Evolutionary conservation across 2,113 vertebrate genomes (phyloP).

Genomic region (Apodemus speciosus): DNA sequence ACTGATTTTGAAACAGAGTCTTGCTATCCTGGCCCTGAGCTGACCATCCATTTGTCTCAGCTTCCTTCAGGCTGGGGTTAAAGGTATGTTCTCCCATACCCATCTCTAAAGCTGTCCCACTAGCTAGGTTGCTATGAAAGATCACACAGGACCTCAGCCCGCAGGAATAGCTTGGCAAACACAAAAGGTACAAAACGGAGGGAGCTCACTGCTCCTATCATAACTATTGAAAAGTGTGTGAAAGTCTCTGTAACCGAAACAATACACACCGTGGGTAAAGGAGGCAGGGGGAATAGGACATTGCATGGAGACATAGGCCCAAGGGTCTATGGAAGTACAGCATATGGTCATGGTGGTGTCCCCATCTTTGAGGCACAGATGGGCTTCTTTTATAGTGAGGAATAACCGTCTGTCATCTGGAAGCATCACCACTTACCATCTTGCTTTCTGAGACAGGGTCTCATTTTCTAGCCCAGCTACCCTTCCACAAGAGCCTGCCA

Average conservation of each 20-base stretch:
- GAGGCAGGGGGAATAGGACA: background rate
- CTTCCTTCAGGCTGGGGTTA: background rate
- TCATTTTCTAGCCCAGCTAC: background rate
- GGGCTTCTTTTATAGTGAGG: background rate
- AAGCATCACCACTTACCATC: background rate
- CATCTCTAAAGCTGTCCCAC: background rate
- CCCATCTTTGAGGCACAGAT: conserved; percentile 2
- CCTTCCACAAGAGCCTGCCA: background rate
- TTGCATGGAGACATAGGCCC: background rate
- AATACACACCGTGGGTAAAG: background rate
- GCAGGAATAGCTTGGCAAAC: background rate
- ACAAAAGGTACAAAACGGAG: background rate
- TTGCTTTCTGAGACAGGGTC: background rate
- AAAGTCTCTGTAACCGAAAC: background rate
- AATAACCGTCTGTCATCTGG: background rate
- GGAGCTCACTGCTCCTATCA: background rate
- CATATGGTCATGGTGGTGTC: background rate
- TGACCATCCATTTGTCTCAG: background rate
- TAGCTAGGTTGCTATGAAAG: background rate
- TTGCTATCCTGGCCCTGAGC: background rate
- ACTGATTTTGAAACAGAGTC: background rate
- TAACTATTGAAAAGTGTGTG: background rate
- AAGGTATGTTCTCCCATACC: background rate
- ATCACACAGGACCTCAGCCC: background rate
- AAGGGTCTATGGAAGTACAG: conserved; percentile 12